Base-by-base conservation (phyloP, 2,888 invertebrate species). In the Stegophylla sp. region DNA sequence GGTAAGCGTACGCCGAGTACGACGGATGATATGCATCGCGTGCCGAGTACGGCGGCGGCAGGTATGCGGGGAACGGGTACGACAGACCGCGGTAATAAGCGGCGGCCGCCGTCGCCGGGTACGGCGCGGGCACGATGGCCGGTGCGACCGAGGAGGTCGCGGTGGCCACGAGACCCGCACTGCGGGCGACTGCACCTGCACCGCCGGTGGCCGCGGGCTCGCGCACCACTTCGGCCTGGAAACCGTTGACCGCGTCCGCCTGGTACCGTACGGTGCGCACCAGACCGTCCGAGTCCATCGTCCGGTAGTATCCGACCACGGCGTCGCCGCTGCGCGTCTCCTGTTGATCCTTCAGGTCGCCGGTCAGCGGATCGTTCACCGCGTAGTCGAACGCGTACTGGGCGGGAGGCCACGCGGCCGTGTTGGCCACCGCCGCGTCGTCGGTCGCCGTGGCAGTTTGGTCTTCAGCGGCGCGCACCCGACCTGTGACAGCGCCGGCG, bases 331-430 rank as follows among this genome's bases (percentile, higher is more conserved):
- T 82, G 17, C 85, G 83, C 64, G 83, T 74, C 81, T 85, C 85
- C 67, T 83, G 82, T 81, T 85, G 85, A 15, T 82, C 83, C 81
- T 85, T 85, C 56, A 83, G 82, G 83, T 85, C 85, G 12, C 84
- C 84, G 64, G 85, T 85, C 28, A 82, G 23, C 15, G 85, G 83
- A 75, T 85, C 85, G 73, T 84, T 83, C 28, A 85, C 84, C 59
- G 82, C 82, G 83, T 85, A 85, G 61, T 83, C 82, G 83, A 83
- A 85, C 43, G 83, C 84, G 84, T 85, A 85, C 74, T 84, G 84
- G 0, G 84, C 69, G 0, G 81, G 71, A 1, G 71, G 20, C 26
- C 34, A 41, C 23, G 61, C 28, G 34, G 34, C 34, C 4, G 3
- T 7, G n/a, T n/a, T n/a, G n/a, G n/a, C n/a, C n/a, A n/a, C n/a